Evolutionary conservation across 2,888 invertebrate genomes (phyloP).

Genomic region (Eupithecia dodoneata): DNA sequence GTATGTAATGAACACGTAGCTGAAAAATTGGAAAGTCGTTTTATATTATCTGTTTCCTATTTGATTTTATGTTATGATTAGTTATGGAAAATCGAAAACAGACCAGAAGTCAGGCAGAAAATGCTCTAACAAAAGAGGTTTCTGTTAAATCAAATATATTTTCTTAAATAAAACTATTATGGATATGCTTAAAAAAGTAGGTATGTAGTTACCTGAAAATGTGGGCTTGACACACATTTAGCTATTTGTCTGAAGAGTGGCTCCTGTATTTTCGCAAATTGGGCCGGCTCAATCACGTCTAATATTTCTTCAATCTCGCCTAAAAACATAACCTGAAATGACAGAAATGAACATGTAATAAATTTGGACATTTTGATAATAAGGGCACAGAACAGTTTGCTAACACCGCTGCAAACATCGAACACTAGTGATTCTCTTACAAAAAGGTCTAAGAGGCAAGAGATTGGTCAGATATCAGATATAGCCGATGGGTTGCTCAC

Average conservation of each 20-base stretch:
- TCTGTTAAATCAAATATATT: background rate
- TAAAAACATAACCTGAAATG: slow-evolving; percentile 96
- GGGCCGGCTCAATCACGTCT: slow-evolving; percentile 99
- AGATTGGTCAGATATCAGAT: background rate
- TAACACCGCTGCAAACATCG: background rate
- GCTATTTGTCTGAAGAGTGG: slow-evolving; percentile 99
- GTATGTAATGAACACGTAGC: background rate
- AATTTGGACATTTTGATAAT: background rate
- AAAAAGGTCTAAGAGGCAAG: background rate
- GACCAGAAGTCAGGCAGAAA: background rate
- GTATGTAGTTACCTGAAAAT: slow-evolving; percentile 93
- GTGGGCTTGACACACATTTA: slow-evolving; percentile 99
- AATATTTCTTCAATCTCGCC: slow-evolving; percentile 99
- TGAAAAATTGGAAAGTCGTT: background rate
- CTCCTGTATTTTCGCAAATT: slow-evolving; percentile 99
- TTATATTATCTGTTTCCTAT: too few species aligned
- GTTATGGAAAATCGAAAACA: background rate
- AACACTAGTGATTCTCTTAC: background rate
- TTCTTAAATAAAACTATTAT: background rate
- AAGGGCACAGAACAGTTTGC: background rate
- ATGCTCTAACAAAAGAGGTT: too few species aligned
- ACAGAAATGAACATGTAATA: slow-evolving; percentile 6
- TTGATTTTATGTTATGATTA: too few species aligned
- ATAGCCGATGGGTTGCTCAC: slow-evolving; percentile 47
- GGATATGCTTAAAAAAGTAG: background rate